A percentile compares a stretch with the other conserved stretches of the same genome.
These are phyloP conservation scores for Drosophila sucinea DNA, from an alignment of 1,140 invertebrate species.

Conservation along the genomic window DNA sequence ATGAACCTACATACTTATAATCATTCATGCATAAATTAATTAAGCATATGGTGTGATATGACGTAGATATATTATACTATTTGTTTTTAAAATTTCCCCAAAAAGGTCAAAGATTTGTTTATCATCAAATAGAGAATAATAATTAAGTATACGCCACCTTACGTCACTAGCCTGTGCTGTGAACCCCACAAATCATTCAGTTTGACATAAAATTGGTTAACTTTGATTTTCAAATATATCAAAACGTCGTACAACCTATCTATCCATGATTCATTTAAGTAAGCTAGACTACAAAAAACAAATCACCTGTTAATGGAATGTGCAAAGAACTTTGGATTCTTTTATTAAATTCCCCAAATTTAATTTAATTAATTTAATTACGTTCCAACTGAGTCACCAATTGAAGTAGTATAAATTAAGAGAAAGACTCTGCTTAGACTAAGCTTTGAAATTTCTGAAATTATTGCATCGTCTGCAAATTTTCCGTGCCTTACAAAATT, in stretches of 20 bases:
- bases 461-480: background rate
- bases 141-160: background rate
- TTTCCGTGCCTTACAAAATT: background rate
- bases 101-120: background rate
- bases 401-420: background rate
- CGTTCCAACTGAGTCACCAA: background rate
- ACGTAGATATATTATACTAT: background rate
- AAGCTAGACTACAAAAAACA: background rate
- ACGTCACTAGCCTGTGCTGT: background rate
- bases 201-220: no score
- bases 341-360: background rate
- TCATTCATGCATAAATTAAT: constrained; percentile 7
- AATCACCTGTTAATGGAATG: background rate
- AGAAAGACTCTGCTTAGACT: background rate
- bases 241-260: background rate
- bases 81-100: no score
- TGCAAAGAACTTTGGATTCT: background rate
- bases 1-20: background rate
- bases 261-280: background rate
- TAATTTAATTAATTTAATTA: background rate
- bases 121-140: background rate
- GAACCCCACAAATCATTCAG: background rate
- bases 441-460: background rate
- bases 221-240: background rate
- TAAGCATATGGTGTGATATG: background rate